Percentiles rank a stretch among this genome's conserved stretches.
Evolutionary conservation across 2,113 vertebrate species (phyloP).

Genomic region (Camelus bactrianus): DNA sequence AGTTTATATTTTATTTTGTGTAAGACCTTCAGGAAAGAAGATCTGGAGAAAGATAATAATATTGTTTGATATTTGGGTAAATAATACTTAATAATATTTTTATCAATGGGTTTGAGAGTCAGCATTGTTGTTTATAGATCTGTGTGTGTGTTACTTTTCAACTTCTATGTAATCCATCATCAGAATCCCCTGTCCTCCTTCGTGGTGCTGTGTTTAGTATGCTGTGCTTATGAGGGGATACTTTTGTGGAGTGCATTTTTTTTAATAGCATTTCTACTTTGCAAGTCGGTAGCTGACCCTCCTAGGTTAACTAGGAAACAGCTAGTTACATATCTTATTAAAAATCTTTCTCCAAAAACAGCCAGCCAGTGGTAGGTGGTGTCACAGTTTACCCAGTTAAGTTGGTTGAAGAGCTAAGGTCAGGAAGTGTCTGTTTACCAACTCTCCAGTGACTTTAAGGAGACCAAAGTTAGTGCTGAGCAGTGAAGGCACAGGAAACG

Average conservation of each 20-base stretch:
- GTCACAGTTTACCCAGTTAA: background rate
- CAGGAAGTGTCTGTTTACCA: background rate
- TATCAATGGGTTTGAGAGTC: background rate
- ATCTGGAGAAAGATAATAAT: background rate
- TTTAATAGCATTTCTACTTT: background rate
- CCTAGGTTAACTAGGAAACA: background rate
- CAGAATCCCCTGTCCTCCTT: background rate
- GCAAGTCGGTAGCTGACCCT: background rate
- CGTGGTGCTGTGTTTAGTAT: background rate
- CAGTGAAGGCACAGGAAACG: background rate
- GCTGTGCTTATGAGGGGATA: background rate
- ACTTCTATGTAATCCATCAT: background rate
- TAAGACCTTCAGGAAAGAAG: constrained; percentile 3
- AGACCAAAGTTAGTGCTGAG: background rate
- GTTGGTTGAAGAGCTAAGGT: background rate
- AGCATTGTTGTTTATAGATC: background rate
- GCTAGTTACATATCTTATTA: background rate
- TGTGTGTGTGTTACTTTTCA: background rate
- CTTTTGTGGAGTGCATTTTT: background rate
- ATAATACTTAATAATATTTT: background rate
- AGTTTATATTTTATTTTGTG: background rate
- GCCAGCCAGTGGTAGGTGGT: background rate
- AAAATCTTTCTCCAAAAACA: background rate
- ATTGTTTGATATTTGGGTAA: background rate
- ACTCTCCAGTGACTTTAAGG: background rate